Base-by-base conservation (phyloP, 2,113 vertebrate genomes). In the Himantopus leucocephalus region DNA sequence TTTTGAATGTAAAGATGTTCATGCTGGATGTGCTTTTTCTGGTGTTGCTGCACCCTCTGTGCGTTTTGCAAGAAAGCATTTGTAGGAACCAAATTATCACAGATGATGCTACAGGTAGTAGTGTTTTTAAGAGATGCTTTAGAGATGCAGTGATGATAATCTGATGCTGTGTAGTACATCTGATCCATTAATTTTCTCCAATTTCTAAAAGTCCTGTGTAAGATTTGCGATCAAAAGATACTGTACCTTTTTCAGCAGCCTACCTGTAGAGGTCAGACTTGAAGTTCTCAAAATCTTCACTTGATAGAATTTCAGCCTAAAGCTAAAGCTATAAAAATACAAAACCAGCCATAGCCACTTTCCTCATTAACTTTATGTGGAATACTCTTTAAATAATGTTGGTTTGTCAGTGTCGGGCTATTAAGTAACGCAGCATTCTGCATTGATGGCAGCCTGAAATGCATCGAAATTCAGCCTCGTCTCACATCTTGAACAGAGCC, bases 191-290 rank as follows among this genome's bases (percentile, higher is more conserved):
- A 17, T 53, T 78, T 93, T 35, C 32, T 55, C 32, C 32, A 21
- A 2, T 43, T 22, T 68, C 11, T 88, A 12, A 22, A 66, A 29
- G 34, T 80, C 47, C 22, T 1, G 1, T n/a, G 9, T 63, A 56
- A 22, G 10, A 9, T 47, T 80, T 41, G 29, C 0, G 0, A 37
- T 48, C 32, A 47, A 48, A 86, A 70, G 60, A 71, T n/a, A 30
- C 66, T 24, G 56, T 41, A 88, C 66, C 45, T 86, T 92, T 95
- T 98, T 94, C 97, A 80, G 30, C 73, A 85, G 68, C 59, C 71
- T 63, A 86, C 99, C 99, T 98, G 98, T 97, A 96, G 99, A 97
- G 98, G 99, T 98, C 98, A 98, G 98, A 93, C 98, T 98, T 98
- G 97, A 98, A 97, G 92, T 96, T 97, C 78, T 79, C 78, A 93